Evolutionary conservation across 2,888 invertebrate genomes (phyloP), one percentile per base, ranked within the genome.

Genomic region (Macaria liturata): DNA sequence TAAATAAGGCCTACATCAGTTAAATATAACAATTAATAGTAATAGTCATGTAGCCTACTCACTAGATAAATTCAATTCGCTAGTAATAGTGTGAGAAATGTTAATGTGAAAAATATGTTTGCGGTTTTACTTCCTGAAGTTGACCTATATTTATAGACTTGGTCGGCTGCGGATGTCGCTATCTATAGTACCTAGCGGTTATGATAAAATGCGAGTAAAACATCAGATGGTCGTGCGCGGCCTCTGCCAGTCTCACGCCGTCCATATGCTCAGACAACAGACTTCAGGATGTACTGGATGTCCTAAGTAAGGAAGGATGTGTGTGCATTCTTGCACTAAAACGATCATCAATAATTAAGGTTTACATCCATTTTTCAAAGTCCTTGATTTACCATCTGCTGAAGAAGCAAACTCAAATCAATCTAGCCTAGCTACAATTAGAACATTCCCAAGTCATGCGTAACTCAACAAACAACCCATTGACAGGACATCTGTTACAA

Each of bases 51-150:
- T 20, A 20, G 20, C 20, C 20, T 20, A 20, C 20, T 20, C 20
- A 20, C 20, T 37, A 37, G 34, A 37, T 37, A 37, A 37, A 37
- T 6, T 37, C 20, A 20, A 20, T 20, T 20, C 20, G 34, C 34
- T 37, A 37, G 34, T 37, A 51, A 51, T 9, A 37, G 20, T 44
- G 34, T 45, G 51, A 51, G 51, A 51, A 51, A 71, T 68, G 55
- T 69, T 64, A 60, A 74, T 79, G 74, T 75, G 74, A 78, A 81
- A 81, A 78, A 69, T 64, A 69, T 65, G 65, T 78, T 85, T 86
- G 89, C 81, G 90, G 89, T 86, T 88, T 80, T 74, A 80, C 78
- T 88, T 90, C 89, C 89, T 84, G 84, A 80, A 72, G 76, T 68
- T 83, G 88, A 84, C 86, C 84, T 68, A 78, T 75, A 81, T 81